Evolutionary conservation across 2,113 vertebrate genomes (phyloP).

Genomic region (Vireo altiloquus): DNA sequence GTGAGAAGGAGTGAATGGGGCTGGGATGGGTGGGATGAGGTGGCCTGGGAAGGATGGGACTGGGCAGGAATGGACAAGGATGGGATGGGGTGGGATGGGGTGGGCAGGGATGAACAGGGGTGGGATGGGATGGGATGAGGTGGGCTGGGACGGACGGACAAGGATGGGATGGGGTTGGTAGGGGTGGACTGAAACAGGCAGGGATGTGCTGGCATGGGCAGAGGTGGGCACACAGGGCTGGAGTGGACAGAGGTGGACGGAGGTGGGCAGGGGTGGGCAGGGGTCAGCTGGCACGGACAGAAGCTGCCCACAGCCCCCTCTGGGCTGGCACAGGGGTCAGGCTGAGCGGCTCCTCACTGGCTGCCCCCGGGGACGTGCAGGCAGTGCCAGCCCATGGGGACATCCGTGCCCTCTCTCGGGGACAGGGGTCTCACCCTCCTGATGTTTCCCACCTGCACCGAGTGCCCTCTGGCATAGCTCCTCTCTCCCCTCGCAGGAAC

Average conservation of each 20-base stretch:
- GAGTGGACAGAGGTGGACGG: not conserved
- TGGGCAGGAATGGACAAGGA: too few species aligned
- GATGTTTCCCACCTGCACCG: not conserved
- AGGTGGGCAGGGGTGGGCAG: not conserved
- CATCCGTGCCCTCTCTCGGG: not conserved
- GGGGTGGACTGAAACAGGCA: too few species aligned
- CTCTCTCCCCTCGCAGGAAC: constrained; percentile 76
- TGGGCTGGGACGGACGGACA: too few species aligned
- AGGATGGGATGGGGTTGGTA: too few species aligned
- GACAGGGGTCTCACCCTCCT: accelerated
- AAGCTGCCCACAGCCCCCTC: not conserved
- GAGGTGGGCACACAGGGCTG: too few species aligned
- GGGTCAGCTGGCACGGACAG: not conserved
- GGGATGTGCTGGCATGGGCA: not conserved
- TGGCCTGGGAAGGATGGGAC: too few species aligned
- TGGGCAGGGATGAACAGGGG: too few species aligned
- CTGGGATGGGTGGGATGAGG: too few species aligned
- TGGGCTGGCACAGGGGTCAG: not conserved
- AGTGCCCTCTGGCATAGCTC: accelerated
- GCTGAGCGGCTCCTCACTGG: accelerated
- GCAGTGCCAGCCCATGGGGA: too few species aligned
- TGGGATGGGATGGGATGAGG: too few species aligned
- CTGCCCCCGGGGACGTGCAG: not conserved
- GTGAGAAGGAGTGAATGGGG: too few species aligned
- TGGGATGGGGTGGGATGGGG: too few species aligned